Evolutionary conservation across 2,797 vertebrate species (phyloP).

Genomic region (Limosa lapponica): DNA sequence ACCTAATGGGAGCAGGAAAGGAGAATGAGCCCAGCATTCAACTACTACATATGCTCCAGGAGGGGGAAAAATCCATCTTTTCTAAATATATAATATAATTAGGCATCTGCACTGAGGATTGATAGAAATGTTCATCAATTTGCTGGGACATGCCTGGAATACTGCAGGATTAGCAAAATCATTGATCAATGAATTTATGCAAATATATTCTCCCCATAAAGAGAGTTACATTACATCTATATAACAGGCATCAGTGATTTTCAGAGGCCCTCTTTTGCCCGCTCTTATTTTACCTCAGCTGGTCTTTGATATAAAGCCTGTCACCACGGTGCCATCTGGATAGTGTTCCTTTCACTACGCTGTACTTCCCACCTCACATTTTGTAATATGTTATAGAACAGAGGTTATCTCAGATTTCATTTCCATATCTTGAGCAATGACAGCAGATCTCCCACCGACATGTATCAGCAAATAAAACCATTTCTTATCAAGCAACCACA

Average conservation of each 20-base stretch:
- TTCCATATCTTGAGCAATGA: slow-evolving; percentile 2
- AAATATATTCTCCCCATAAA: slow-evolving; percentile 42
- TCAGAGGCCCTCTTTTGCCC: slow-evolving; percentile 16
- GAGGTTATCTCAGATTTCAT: slow-evolving; percentile 47
- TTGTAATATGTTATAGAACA: neutral
- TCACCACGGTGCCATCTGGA: slow-evolving; percentile 69
- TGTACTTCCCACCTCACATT: neutral
- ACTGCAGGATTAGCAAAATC: slow-evolving; percentile 41
- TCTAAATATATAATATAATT: slow-evolving; percentile 40
- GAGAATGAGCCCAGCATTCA: slow-evolving; percentile 27
- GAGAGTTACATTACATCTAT: slow-evolving; percentile 32
- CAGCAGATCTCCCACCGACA: neutral
- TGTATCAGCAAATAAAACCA: slow-evolving; percentile 7
- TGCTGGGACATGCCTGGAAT: slow-evolving; percentile 22
- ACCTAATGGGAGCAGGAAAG: slow-evolving; percentile 17
- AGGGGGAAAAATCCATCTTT: slow-evolving; percentile 49
- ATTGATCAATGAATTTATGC: slow-evolving; percentile 53
- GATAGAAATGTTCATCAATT: slow-evolving; percentile 58
- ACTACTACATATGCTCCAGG: slow-evolving; percentile 3
- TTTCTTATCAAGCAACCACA: neutral
- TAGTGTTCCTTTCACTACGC: slow-evolving; percentile 29
- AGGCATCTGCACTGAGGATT: neutral
- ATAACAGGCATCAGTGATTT: slow-evolving; percentile 45
- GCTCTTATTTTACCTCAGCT: slow-evolving; percentile 17
- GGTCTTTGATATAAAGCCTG: slow-evolving; percentile 56